Conservation (phyloP, 1,140 invertebrate species). For the Pseudobourletiella spinata region DNA sequence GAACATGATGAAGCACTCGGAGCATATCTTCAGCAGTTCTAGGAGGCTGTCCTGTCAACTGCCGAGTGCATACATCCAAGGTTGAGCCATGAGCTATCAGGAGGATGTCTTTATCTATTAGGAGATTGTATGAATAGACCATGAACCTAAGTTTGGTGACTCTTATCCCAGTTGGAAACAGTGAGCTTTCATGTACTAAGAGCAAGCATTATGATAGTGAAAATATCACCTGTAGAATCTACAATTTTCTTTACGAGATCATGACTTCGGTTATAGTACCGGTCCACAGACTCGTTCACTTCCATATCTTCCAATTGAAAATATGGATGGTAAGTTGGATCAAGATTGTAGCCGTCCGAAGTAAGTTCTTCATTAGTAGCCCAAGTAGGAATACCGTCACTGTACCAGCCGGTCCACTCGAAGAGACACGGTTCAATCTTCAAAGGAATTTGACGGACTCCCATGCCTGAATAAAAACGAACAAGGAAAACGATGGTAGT, state of each 20-base stretch:
- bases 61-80: constrained; percentile 67
- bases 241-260: constrained; percentile 38
- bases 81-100: constrained; percentile 79
- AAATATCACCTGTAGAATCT: not conserved
- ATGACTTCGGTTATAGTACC: constrained; percentile 59
- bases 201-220: too few relatives aligned
- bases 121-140: too few relatives aligned
- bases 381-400: constrained; percentile 65
- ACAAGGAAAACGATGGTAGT: too few relatives aligned
- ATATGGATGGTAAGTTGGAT: constrained; percentile 57
- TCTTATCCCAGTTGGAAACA: too few relatives aligned
- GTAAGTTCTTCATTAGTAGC: constrained; percentile 62
- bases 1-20: constrained; percentile 60
- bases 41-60: constrained; percentile 55
- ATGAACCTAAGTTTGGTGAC: too few relatives aligned
- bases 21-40: constrained; percentile 57
- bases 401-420: constrained; percentile 89
- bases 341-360: constrained; percentile 65
- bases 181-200: too few relatives aligned
- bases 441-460: constrained; percentile 43
- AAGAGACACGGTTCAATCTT: constrained; percentile 79
- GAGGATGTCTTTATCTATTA: constrained; percentile 56
- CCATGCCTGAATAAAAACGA: constrained; percentile 44
- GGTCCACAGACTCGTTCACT: constrained; percentile 53
- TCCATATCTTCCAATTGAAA: constrained; percentile 49